phyloP scores from a whole-genome alignment of 2,888 invertebrate species.

The Lithophane ornitopus region DNA sequence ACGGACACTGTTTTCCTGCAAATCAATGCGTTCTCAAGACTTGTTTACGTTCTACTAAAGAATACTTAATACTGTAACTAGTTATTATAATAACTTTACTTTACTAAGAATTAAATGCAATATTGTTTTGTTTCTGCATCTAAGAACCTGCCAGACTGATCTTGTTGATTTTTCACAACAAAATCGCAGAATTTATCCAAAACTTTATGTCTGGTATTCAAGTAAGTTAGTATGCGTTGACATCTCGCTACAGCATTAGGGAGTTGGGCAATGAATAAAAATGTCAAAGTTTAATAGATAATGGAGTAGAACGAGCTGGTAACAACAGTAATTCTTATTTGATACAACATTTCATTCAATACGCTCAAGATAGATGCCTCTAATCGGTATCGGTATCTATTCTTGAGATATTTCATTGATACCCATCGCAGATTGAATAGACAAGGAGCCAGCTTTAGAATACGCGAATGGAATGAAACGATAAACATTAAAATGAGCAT shows the following conservation, averaged over 20 bases:
- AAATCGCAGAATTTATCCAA: not conserved
- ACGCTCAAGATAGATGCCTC: conserved; percentile 46
- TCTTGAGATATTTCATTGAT: conserved; percentile 61
- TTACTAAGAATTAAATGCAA: conserved; percentile 1
- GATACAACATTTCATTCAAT: conserved; percentile 59
- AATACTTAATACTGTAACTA: not conserved
- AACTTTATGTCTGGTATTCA: not conserved
- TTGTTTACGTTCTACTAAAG: conserved; percentile 15
- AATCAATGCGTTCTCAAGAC: conserved; percentile 27
- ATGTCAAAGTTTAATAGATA: conserved; percentile 68
- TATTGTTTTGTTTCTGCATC: not conserved
- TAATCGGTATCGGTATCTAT: conserved; percentile 59
- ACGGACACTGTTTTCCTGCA: conserved; percentile 32
- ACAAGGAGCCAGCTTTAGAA: conserved; percentile 40
- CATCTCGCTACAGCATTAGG: conserved; percentile 4
- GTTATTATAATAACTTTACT: not conserved
- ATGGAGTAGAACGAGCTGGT: conserved; percentile 35
- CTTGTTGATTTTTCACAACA: conserved; percentile 16
- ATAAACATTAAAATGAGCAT: not conserved
- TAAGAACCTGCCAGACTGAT: not conserved
- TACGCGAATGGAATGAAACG: conserved; percentile 35
- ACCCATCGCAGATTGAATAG: conserved; percentile 59
- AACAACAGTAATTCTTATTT: conserved; percentile 53
- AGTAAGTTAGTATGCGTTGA: conserved; percentile 2
- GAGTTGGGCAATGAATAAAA: conserved; percentile 54